A percentile compares a stretch with the other conserved stretches of the same genome.
Conservation (phyloP, 2,113 vertebrate genomes). For the Psettodes erumei region DNA sequence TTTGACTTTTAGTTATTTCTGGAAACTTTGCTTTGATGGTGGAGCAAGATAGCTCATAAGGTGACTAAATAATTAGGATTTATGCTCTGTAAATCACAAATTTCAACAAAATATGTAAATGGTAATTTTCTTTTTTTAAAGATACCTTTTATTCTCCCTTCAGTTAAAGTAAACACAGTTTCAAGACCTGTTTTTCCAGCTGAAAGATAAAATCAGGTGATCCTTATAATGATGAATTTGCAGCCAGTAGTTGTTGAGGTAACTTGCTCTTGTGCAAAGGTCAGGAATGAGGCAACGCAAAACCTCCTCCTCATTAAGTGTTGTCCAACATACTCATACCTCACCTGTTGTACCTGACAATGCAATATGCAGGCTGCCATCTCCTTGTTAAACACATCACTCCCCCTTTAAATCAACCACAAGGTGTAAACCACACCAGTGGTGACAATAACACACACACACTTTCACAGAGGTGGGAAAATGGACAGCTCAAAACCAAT, state of each 20-base stretch:
- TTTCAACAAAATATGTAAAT: neutral
- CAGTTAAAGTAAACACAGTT: neutral
- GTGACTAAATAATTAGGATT: neutral
- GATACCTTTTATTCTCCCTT: neutral
- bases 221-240: neutral
- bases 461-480: neutral
- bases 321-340: slow-evolving; percentile 4
- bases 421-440: slow-evolving; percentile 26
- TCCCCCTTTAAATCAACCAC: slow-evolving; percentile 5
- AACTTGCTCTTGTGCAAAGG: neutral
- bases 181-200: neutral
- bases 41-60: neutral
- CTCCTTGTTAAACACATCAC: slow-evolving; percentile 35
- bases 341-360: slow-evolving; percentile 46
- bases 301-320: slow-evolving; percentile 1
- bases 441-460: slow-evolving; percentile 23
- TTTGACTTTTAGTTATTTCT: neutral
- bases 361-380: slow-evolving; percentile 17
- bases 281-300: neutral
- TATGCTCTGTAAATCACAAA: neutral
- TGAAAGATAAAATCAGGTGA: neutral
- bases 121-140: neutral
- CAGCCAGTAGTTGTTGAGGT: neutral
- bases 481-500: neutral
- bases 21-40: neutral